phyloP scores from a whole-genome alignment of 1,140 invertebrate species.

The Dendrolimus kikuchii region DNA sequence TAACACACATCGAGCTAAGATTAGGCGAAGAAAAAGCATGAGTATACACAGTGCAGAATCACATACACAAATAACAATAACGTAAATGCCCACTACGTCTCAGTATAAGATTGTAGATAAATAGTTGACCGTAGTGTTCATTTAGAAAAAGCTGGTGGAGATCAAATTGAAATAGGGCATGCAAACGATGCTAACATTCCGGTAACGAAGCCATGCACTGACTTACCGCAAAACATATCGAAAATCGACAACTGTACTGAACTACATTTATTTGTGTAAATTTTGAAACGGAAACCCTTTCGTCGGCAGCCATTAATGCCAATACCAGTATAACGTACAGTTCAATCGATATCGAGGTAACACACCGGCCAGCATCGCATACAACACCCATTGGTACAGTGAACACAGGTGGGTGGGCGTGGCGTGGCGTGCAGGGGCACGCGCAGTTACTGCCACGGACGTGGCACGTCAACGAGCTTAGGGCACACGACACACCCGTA shows the following conservation, averaged over 20 bases:
- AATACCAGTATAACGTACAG: conserved; percentile 39
- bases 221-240: conserved; percentile 64
- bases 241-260: conserved; percentile 68
- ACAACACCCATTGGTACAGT: conserved; percentile 57
- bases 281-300: conserved; percentile 63
- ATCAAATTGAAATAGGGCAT: conserved; percentile 19
- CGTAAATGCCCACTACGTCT: conserved; percentile 1
- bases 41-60: no score
- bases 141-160: conserved; percentile 39
- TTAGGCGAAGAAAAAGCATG: no score
- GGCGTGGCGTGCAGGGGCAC: conserved; percentile 20
- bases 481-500: conserved; percentile 23
- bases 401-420: conserved; percentile 41
- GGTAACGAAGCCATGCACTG: conserved; percentile 49
- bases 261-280: conserved; percentile 43
- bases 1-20: no score
- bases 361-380: conserved; percentile 56
- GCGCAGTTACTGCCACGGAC: conserved; percentile 14
- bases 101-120: not conserved
- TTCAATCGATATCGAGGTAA: conserved; percentile 64
- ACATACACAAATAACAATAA: not conserved
- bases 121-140: conserved; percentile 25
- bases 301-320: conserved; percentile 66
- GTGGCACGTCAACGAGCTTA: conserved; percentile 15
- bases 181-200: conserved; percentile 23